Percentiles rank a stretch among this genome's conserved stretches.
These are phyloP conservation scores for Geococcyx californianus DNA, from an alignment of 2,113 vertebrate species.

Conservation along the genomic window DNA sequence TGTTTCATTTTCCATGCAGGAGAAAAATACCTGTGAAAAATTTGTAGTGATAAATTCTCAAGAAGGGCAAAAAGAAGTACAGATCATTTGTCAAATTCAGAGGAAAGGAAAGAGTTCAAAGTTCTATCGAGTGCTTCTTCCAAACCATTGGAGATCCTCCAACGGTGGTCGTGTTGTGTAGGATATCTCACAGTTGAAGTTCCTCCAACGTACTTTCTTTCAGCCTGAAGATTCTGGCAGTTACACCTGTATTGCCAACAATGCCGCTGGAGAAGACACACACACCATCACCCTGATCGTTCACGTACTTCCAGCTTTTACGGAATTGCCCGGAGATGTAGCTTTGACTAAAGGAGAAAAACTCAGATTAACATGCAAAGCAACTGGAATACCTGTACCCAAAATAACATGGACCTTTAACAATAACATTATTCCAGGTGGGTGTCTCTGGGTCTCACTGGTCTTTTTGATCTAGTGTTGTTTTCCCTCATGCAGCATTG, in stretches of 20 bases:
- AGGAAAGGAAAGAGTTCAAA: background rate
- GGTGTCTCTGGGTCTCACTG: background rate
- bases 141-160: background rate
- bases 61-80: background rate
- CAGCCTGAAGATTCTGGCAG: constrained; percentile 88
- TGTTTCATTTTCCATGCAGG: background rate
- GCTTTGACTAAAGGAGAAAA: constrained; percentile 91
- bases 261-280: constrained; percentile 84
- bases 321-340: constrained; percentile 85
- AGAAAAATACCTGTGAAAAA: background rate
- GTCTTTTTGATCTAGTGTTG: background rate
- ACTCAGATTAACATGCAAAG: constrained; percentile 85
- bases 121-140: background rate
- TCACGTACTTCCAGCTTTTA: constrained; percentile 86
- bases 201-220: background rate
- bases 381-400: constrained; percentile 85
- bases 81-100: background rate
- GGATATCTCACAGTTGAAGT: background rate
- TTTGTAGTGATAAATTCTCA: background rate
- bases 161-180: background rate
- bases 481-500: background rate
- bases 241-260: constrained; percentile 89
- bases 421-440: constrained; percentile 92
- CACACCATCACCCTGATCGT: constrained; percentile 78
- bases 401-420: constrained; percentile 93